Conservation (phyloP, 2,113 vertebrate species). For the Tonatia bakeri region DNA sequence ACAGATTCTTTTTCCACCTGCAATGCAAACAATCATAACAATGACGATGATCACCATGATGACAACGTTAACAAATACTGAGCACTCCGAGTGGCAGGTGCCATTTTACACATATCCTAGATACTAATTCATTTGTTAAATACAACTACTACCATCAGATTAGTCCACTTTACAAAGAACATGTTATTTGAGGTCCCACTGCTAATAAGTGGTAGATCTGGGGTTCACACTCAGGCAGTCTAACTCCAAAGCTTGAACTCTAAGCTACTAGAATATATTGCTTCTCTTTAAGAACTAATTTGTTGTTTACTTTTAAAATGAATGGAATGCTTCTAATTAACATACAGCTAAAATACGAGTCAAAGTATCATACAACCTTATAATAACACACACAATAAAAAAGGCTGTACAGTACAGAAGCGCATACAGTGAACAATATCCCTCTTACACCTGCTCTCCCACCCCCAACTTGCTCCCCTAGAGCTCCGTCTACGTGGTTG, state of each 20-base stretch:
- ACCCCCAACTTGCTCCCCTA: background rate
- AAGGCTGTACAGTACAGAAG: background rate
- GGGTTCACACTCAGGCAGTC: background rate
- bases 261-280: background rate
- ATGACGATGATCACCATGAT: background rate
- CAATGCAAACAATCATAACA: constrained; percentile 52
- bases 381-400: background rate
- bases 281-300: constrained; percentile 16
- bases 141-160: background rate
- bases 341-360: background rate
- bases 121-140: background rate
- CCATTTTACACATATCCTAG: background rate
- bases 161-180: background rate
- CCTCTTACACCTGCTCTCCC: background rate
- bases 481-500: background rate
- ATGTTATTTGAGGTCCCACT: background rate
- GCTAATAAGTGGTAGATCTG: background rate
- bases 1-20: constrained; percentile 95
- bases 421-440: background rate
- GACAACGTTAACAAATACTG: background rate
- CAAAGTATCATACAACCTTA: background rate
- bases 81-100: background rate
- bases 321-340: constrained; percentile 34
- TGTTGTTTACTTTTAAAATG: background rate
- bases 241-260: background rate